phyloP scores from a whole-genome alignment of 2,113 vertebrate species.

The Cryptotis parvus region DNA sequence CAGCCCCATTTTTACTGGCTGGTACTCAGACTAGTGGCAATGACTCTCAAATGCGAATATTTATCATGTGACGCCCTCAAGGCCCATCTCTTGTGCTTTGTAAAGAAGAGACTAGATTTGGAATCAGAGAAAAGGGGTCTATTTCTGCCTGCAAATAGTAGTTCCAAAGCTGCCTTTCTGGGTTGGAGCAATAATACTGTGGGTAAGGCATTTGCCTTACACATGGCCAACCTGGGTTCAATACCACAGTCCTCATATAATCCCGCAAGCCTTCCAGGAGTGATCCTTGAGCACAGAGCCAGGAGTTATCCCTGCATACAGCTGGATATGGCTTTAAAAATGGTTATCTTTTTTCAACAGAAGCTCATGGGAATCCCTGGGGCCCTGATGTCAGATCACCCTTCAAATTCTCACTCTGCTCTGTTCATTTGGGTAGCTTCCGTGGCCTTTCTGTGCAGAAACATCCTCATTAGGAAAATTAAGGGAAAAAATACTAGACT shows the following conservation, averaged over 20 bases:
- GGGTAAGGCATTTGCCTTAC: too few relatives aligned
- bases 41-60: slow-evolving; percentile 78
- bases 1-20: slow-evolving; percentile 71
- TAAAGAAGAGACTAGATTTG: slow-evolving; percentile 39
- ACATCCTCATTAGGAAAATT: slow-evolving; percentile 14
- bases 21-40: slow-evolving; percentile 65
- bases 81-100: slow-evolving; percentile 69
- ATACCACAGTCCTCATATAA: too few relatives aligned
- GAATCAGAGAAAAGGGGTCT: slow-evolving; percentile 35
- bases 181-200: too few relatives aligned
- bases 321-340: too few relatives aligned
- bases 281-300: too few relatives aligned
- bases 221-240: too few relatives aligned
- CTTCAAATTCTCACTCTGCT: slow-evolving; percentile 11
- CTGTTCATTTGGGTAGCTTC: not conserved
- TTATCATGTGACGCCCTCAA: slow-evolving; percentile 76
- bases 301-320: too few relatives aligned
- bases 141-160: slow-evolving; percentile 10
- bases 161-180: slow-evolving; percentile 7
- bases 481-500: not conserved
- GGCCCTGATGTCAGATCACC: not conserved
- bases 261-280: too few relatives aligned
- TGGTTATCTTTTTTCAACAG: too few relatives aligned
- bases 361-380: not conserved
- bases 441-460: slow-evolving; percentile 27